These are phyloP conservation scores for Isotomurus palustris DNA, from an alignment of 2,888 invertebrate genomes.

Conservation along the genomic window DNA sequence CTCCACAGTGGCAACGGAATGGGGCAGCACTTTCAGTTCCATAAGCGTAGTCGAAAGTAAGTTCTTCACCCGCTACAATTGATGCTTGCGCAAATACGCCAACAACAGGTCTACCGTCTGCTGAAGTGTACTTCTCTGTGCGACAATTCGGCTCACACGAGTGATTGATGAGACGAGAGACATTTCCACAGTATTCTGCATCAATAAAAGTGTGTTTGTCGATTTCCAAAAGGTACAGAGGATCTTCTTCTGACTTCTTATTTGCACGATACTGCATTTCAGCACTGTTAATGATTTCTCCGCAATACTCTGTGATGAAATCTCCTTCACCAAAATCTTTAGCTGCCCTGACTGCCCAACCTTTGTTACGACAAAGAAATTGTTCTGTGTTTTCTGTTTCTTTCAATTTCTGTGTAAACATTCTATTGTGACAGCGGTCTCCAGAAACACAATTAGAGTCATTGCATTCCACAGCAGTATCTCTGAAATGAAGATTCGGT, in stretches of 20 bases:
- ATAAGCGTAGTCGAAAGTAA: conserved; percentile 40
- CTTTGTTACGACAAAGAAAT: conserved; percentile 24
- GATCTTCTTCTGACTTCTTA: conserved; percentile 37
- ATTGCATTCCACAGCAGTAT: conserved; percentile 39
- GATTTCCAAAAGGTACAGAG: conserved; percentile 39
- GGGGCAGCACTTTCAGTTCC: conserved; percentile 34
- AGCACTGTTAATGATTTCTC: conserved; percentile 37
- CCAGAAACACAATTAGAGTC: conserved; percentile 31
- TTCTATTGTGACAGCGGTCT: conserved; percentile 33
- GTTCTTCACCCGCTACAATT: conserved; percentile 35
- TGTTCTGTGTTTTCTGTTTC: conserved; percentile 21
- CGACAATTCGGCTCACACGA: conserved; percentile 43
- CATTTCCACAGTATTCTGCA: conserved; percentile 41
- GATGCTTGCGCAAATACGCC: conserved; percentile 37
- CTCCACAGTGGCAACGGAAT: conserved; percentile 37
- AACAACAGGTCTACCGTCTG: conserved; percentile 33
- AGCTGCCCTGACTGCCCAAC: conserved; percentile 36
- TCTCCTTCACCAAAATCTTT: conserved; percentile 26
- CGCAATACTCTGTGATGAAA: conserved; percentile 42
- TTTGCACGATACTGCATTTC: conserved; percentile 30
- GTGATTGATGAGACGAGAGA: conserved; percentile 42
- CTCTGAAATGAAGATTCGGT: conserved; percentile 16
- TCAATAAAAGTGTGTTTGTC: conserved; percentile 35
- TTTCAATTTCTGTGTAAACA: conserved; percentile 29
- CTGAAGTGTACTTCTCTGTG: conserved; percentile 35